Base-by-base conservation (phyloP, 1,140 invertebrate genomes). In the Megathymus violae region DNA sequence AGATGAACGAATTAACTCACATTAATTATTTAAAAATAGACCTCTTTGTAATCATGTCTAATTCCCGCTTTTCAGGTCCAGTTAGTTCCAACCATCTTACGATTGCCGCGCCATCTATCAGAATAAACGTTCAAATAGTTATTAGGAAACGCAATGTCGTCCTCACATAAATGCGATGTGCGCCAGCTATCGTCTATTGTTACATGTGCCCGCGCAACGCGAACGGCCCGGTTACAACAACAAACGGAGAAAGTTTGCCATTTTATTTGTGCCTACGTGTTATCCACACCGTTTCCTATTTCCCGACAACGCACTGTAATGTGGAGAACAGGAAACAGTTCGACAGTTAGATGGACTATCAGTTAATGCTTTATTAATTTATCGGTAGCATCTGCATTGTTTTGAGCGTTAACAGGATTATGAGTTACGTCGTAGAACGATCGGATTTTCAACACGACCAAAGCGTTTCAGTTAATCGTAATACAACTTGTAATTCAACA, bases 181-280 rank as follows among this genome's bases (percentile, higher is more conserved):
- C 58, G 64, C 34, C 16, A 50, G 54, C 60, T 68, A 71, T 60
- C 69, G 62, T 72, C 70, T 67, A 76, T 76, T 76, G 67, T 65
- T 70, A 60, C 64, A 64, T 70, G 64, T 66, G 68, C 66, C 51
- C 44, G 66, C 67, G 67, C 64, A 67, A 54, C n/a, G n/a, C n/a
- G n/a, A n/a, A n/a, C 71, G 67, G 64, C 70, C 65, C 64, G 71
- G 61, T 76, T 75, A 68, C 62, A 69, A 64, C 67, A 76, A 78
- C 75, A 78, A 78, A 75, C 48, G 72, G 75, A 67, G 75, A 78
- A 78, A 78, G 75, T 78, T 68, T 46, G 34, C 66, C 62, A 63
- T 67, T 77, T 75, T 66, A 67, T 75, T 67, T 75, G 61, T 68
- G 64, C 54, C 64, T 68, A 67, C 59, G 64, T 65, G 64, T 70